Base-by-base conservation (phyloP, 2,113 vertebrate species). In the Pelobates fuscus region DNA sequence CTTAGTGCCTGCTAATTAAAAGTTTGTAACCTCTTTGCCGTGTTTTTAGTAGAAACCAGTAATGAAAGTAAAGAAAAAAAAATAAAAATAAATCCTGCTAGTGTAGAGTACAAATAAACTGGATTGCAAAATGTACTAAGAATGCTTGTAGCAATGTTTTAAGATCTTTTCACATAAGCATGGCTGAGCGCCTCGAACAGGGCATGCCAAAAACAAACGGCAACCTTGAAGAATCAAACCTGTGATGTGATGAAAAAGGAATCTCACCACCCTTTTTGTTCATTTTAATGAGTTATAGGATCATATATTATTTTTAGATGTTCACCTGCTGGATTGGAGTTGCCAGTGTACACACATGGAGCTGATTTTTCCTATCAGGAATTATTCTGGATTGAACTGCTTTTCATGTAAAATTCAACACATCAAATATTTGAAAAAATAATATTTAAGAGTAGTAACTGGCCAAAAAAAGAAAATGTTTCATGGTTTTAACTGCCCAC, bases 401-500 rank as follows among this genome's bases (percentile, higher is more conserved):
- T 77, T 77, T 77, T 77, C 73, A 77, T 77, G 73, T 77, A 77
- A 77, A 67, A 77, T 77, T 77, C 73, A 77, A 68, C 73, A 77
- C 72, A 77, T 77, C 73, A 77, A 77, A 43, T 77, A 77, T 77
- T 60, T 77, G 73, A 77, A 77, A 67, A 61, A 77, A 76, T 67
- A 76, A 77, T 77, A 77, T 77, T 77, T 77, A 68, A 77, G 73
- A 68, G 73, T 30, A 55, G 73, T 67, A 77, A 61, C 73, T 68
- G 73, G 73, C 73, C 73, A 77, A 77, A 68, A 67, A 67, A 67
- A 77, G 73, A 68, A 68, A 77, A 77, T 68, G 65, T 77, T 77
- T 77, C 73, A 77, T 49, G 58, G 55, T 61, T 52, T 68, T 68
- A 68, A 77, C 73, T 77, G 57, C 55, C 73, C 73, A 77, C 65